phyloP scores from a whole-genome alignment of 2,797 vertebrate genomes.

The Typhlichthys subterraneus region DNA sequence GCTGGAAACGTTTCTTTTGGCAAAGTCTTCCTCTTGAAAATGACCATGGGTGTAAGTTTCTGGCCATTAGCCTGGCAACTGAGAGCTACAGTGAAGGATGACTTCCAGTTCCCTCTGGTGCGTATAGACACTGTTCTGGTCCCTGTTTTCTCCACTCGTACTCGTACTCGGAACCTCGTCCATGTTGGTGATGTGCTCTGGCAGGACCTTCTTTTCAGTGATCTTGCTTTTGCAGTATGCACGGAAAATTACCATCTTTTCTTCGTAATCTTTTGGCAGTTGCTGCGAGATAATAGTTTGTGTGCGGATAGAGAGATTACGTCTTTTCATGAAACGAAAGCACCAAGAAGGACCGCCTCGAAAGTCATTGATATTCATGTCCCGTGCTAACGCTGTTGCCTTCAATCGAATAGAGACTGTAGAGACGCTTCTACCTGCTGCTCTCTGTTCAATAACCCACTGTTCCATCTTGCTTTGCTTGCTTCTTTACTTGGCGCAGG shows the following conservation, averaged over 20 bases:
- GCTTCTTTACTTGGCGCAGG: slow-evolving; percentile 19
- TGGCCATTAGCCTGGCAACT: slow-evolving; percentile 26
- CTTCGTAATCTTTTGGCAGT: slow-evolving; percentile 28
- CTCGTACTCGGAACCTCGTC: slow-evolving; percentile 18
- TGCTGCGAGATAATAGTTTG: slow-evolving; percentile 10
- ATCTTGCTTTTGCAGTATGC: slow-evolving; percentile 24
- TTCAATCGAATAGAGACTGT: slow-evolving; percentile 28
- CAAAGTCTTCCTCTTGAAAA: slow-evolving; percentile 27
- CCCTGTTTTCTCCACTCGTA: slow-evolving; percentile 29
- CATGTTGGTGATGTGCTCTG: slow-evolving; percentile 25
- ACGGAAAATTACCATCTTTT: slow-evolving; percentile 20
- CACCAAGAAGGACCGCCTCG: slow-evolving; percentile 28
- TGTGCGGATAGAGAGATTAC: slow-evolving; percentile 27
- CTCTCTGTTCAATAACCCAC: slow-evolving; percentile 41
- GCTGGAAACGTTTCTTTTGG: slow-evolving; percentile 36
- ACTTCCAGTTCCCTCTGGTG: slow-evolving; percentile 35
- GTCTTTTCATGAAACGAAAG: too few relatives aligned
- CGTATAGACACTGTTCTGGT: slow-evolving; percentile 15
- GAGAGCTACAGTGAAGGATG: slow-evolving; percentile 34
- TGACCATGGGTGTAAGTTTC: slow-evolving; percentile 33
- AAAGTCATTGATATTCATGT: slow-evolving; percentile 24
- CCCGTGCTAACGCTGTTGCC: slow-evolving; percentile 20
- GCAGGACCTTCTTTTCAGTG: slow-evolving; percentile 27
- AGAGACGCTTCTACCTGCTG: slow-evolving; percentile 32
- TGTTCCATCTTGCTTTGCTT: slow-evolving; percentile 33